Percentiles rank a stretch among this genome's conserved stretches.
These are phyloP conservation scores for Pungitius pungitius DNA, from an alignment of 2,113 vertebrate genomes.

Conservation along the genomic window DNA sequence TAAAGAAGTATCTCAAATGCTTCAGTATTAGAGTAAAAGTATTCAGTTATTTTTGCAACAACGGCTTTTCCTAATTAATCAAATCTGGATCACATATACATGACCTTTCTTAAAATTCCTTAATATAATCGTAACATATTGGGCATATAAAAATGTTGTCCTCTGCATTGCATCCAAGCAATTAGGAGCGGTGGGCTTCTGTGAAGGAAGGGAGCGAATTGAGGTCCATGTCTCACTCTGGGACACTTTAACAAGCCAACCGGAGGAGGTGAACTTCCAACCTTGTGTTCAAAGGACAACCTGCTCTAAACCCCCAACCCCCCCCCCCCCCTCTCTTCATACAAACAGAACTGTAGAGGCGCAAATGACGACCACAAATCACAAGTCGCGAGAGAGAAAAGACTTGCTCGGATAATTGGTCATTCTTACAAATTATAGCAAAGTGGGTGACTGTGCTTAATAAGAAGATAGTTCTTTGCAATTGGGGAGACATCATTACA, in stretches of 20 bases:
- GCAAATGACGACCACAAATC: slow-evolving; percentile 6
- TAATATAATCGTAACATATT: not conserved
- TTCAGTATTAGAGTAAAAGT: not conserved
- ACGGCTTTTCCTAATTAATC: not conserved
- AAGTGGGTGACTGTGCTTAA: slow-evolving; percentile 37
- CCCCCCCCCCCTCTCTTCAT: not conserved
- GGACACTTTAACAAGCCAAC: not conserved
- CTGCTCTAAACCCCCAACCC: not conserved
- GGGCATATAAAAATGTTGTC: not conserved
- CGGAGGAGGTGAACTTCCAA: not conserved
- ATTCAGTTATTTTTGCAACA: not conserved
- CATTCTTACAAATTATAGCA: slow-evolving; percentile 37
- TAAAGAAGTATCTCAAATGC: not conserved
- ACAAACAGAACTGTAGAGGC: slow-evolving; percentile 1
- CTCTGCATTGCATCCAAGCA: not conserved
- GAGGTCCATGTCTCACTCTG: not conserved
- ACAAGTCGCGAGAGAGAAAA: slow-evolving; percentile 10
- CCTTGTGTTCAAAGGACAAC: not conserved
- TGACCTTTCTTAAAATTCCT: slow-evolving; percentile 2
- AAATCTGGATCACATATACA: not conserved
- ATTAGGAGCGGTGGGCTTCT: not conserved
- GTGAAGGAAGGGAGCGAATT: not conserved
- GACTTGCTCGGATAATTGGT: slow-evolving; percentile 26
- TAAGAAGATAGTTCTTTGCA: slow-evolving; percentile 41
- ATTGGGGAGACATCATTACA: slow-evolving; percentile 47